Evolutionary conservation across 1,140 invertebrate genomes (phyloP).

Genomic region (Drosophila kanapiae): DNA sequence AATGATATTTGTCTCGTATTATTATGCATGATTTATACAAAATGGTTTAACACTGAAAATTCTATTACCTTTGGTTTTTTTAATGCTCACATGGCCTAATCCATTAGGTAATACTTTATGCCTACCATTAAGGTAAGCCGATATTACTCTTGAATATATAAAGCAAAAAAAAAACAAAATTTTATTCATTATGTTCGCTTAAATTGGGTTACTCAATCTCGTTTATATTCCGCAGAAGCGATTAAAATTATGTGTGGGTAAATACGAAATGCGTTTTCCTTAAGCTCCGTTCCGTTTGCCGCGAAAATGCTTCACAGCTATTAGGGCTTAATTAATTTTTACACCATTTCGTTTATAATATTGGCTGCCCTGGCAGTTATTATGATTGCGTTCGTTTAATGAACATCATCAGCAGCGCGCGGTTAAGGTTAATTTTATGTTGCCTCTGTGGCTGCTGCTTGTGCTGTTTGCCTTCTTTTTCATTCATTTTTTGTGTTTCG

Average conservation of each 20-base stretch:
- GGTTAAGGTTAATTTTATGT: conserved; percentile 50
- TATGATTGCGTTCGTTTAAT: conserved; percentile 49
- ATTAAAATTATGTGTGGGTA: conserved; percentile 41
- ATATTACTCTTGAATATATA: conserved; percentile 11
- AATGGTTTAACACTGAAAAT: not conserved
- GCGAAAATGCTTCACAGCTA: conserved; percentile 49
- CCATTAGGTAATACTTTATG: conserved; percentile 1
- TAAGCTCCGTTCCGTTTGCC: conserved; percentile 3
- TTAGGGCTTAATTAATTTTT: conserved; percentile 60
- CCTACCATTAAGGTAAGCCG: not conserved
- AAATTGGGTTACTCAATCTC: conserved; percentile 30
- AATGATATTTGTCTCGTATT: not conserved
- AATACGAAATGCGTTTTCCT: conserved; percentile 37
- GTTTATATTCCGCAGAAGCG: conserved; percentile 7
- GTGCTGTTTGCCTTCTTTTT: not conserved
- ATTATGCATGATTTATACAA: not conserved
- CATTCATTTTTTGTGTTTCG: conserved; percentile 7
- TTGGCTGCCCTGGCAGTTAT: conserved; percentile 44
- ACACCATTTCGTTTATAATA: conserved; percentile 46
- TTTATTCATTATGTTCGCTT: conserved; percentile 26
- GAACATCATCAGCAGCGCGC: conserved; percentile 32
- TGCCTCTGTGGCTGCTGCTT: conserved; percentile 8
- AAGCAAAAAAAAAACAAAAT: conserved; percentile 5
- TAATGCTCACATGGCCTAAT: not conserved
- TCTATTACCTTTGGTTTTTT: too few species aligned